phyloP scores from a whole-genome alignment of 2,113 vertebrate genomes.

The Muntiacus muntjak region DNA sequence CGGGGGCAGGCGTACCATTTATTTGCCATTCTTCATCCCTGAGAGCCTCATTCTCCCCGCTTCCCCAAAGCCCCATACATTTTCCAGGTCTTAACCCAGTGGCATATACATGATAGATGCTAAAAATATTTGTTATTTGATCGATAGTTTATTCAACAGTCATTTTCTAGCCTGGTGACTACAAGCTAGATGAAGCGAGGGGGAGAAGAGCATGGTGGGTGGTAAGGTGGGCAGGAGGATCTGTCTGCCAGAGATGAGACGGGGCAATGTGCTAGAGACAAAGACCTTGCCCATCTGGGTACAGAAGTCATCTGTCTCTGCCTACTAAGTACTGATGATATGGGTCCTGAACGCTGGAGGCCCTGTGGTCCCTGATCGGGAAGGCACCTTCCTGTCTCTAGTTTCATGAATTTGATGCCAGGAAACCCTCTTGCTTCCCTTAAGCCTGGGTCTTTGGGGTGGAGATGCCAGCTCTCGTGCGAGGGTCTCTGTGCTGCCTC shows the following conservation, averaged over 20 bases:
- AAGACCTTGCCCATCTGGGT: not conserved
- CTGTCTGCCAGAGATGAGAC: not conserved
- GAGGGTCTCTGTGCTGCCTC: accelerated
- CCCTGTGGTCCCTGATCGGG: not conserved
- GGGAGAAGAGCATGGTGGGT: not conserved
- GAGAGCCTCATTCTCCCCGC: not conserved
- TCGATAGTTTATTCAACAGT: not conserved
- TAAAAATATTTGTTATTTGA: not conserved
- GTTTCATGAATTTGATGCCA: not conserved
- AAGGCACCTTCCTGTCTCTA: not conserved
- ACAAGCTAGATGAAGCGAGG: not conserved
- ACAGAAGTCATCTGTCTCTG: not conserved
- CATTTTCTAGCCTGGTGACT: not conserved
- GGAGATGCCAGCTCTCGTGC: accelerated
- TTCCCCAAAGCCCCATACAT: not conserved
- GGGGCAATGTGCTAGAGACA: not conserved
- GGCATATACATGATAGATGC: not conserved
- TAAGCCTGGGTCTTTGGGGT: not conserved
- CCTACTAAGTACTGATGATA: accelerated
- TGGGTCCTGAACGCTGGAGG: accelerated
- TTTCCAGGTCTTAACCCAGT: slow-evolving; percentile 7
- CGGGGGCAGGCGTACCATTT: accelerated
- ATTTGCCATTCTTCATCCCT: not conserved
- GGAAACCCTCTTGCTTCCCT: not conserved
- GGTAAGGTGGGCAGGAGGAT: not conserved